Evolutionary conservation across 64 coral and sea anemone species (phyloP), one percentile per base, ranked within the genome.

Genomic region (Dendronephthya gigantea): DNA sequence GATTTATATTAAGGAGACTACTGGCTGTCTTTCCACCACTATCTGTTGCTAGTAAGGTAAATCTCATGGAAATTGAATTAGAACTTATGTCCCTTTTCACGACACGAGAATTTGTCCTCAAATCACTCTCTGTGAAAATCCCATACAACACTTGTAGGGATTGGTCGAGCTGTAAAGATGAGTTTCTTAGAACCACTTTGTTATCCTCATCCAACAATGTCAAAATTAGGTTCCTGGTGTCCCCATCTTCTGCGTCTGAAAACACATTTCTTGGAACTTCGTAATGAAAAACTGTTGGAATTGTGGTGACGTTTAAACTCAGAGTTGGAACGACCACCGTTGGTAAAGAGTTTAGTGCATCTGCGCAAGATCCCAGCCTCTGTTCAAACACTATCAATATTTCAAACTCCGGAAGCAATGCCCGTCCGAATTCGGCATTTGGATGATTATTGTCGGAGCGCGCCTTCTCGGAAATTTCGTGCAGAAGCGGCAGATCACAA

Each of bases 201-300:
- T 43, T 45, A 39, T 88, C 47, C 3, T 9, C 50, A 49, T 32
- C 50, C 4, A 10, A 49, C n/a, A 88, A 68, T 11, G 69, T 34
- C 49, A 88, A 48, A 35, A 30, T 16, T 8, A 88, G 76, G 23
- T 88, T 28, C 8, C 86, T 68, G 19, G 70, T 88, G 38, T 88
- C 74, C 48, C 86, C 86, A 79, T 88, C 86, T 22, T 88, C 86
- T 50, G 35, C 9, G 49, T 88, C 86, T 39, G 7, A 15, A 68
- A 88, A 88, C 13, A 74, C 76, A 38, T 88, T 68, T 49, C 35
- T 74, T 31, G 86, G 86, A 79, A 88, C 74, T 48, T 82, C 50
- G 69, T 81, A 88, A 33, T 23, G 36, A 47, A 81, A 88, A n/a
- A 66, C 29, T 1, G 40, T 31, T 7, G 48, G 0, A 35, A 68